Evolutionary conservation across 2,888 invertebrate genomes (phyloP).

Genomic region (Hemaris fuciformis): DNA sequence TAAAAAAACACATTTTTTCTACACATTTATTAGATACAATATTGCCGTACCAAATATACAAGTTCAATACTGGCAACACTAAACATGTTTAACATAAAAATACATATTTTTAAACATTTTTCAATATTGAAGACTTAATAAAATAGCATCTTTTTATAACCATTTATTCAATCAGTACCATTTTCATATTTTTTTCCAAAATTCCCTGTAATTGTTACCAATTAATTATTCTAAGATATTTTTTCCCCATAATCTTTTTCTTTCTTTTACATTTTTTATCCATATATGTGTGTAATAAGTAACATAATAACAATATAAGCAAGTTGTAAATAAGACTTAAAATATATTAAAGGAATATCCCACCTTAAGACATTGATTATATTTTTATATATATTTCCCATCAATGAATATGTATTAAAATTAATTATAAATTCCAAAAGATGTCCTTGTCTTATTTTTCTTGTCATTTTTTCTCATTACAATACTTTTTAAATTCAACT

Average conservation of each 20-base stretch:
- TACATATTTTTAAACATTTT: not conserved
- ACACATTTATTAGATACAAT: not conserved
- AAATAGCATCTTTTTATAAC: not conserved
- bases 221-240: not conserved
- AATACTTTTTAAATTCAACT: too few relatives aligned
- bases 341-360: too few relatives aligned
- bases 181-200: not conserved
- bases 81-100: not conserved
- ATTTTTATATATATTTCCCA: too few relatives aligned
- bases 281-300: not conserved
- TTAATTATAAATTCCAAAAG: too few relatives aligned
- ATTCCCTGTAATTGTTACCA: not conserved
- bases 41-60: slow-evolving; percentile 2
- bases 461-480: too few relatives aligned
- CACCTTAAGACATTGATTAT: too few relatives aligned
- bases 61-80: not conserved
- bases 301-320: too few relatives aligned
- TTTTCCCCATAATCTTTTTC: not conserved
- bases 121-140: not conserved
- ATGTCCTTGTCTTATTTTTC: too few relatives aligned
- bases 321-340: too few relatives aligned
- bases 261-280: not conserved
- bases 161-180: not conserved
- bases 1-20: not conserved
- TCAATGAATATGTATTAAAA: too few relatives aligned